Evolutionary conservation across 2,888 invertebrate genomes (phyloP).

Genomic region (Petrophora chlorosata): DNA sequence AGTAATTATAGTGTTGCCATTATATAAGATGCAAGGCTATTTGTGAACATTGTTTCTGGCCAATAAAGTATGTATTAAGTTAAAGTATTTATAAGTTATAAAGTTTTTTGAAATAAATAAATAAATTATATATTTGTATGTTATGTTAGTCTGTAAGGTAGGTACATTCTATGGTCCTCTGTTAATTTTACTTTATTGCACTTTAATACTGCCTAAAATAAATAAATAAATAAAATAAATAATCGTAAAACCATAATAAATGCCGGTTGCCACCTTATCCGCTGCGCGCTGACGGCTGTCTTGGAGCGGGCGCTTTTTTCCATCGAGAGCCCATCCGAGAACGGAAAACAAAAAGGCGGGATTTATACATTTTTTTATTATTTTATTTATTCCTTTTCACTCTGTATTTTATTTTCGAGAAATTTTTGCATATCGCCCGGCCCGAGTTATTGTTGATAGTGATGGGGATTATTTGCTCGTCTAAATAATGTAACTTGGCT

Average conservation of each 20-base stretch:
- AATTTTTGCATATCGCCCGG: constrained; percentile 73
- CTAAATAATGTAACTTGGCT: background rate
- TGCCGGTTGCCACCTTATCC: constrained; percentile 49
- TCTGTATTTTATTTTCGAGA: constrained; percentile 70
- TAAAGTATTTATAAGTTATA: no score
- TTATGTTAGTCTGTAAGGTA: no score
- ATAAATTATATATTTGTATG: no score
- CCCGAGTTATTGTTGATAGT: constrained; percentile 29
- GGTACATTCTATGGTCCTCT: no score
- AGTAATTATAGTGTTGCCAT: no score
- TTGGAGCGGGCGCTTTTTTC: constrained; percentile 83
- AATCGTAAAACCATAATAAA: constrained; percentile 27
- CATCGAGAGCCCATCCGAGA: constrained; percentile 79
- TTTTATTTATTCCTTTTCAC: constrained; percentile 80
- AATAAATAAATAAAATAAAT: background rate
- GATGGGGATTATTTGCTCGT: constrained; percentile 21
- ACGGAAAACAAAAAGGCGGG: constrained; percentile 81
- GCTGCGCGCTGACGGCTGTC: constrained; percentile 65
- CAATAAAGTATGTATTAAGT: no score
- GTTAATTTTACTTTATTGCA: no score
- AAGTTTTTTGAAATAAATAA: no score
- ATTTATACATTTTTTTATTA: constrained; percentile 79
- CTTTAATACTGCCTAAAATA: no score
- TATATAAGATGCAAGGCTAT: no score
- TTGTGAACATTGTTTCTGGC: no score